A percentile compares a stretch with the other conserved stretches of the same genome.
Conservation (phyloP, 2,797 vertebrate species). For the Notolabrus celidotus region DNA sequence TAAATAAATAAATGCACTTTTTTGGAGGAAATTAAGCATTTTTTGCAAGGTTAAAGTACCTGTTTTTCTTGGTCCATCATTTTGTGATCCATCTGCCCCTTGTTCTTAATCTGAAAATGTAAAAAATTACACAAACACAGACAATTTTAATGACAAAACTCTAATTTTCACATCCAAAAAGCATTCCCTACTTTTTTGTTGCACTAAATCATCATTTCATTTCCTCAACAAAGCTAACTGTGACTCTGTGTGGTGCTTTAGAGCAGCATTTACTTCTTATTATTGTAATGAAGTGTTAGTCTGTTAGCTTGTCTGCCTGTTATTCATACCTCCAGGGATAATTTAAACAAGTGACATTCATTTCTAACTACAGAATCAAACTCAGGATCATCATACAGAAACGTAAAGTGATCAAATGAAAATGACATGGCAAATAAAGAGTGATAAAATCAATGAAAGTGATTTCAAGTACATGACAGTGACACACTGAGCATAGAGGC, state of each 20-base stretch:
- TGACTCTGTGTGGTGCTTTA: too few relatives aligned
- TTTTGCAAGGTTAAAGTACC: constrained; percentile 74
- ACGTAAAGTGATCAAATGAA: constrained; percentile 23
- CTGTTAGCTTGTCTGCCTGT: too few relatives aligned
- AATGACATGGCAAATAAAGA: constrained; percentile 49
- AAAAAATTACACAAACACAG: constrained; percentile 48
- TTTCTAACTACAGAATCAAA: too few relatives aligned
- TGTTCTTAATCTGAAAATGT: constrained; percentile 87
- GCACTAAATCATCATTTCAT: too few relatives aligned
- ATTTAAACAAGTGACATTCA: too few relatives aligned
- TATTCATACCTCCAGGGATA: too few relatives aligned
- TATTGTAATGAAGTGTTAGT: too few relatives aligned
- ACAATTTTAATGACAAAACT: constrained; percentile 36
- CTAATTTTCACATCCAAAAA: too few relatives aligned
- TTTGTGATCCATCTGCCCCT: constrained; percentile 86
- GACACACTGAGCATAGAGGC: constrained; percentile 30
- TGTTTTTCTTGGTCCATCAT: constrained; percentile 89
- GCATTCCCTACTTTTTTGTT: too few relatives aligned
- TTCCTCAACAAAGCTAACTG: too few relatives aligned
- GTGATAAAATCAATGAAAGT: constrained; percentile 23
- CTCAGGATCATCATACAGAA: too few relatives aligned
- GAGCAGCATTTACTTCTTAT: too few relatives aligned
- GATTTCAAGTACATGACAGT: constrained; percentile 23
- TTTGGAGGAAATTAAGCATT: neutral
- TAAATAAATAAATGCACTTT: constrained; percentile 2